Conservation (phyloP, 1,140 invertebrate genomes). For the Episyrphus balteatus region DNA sequence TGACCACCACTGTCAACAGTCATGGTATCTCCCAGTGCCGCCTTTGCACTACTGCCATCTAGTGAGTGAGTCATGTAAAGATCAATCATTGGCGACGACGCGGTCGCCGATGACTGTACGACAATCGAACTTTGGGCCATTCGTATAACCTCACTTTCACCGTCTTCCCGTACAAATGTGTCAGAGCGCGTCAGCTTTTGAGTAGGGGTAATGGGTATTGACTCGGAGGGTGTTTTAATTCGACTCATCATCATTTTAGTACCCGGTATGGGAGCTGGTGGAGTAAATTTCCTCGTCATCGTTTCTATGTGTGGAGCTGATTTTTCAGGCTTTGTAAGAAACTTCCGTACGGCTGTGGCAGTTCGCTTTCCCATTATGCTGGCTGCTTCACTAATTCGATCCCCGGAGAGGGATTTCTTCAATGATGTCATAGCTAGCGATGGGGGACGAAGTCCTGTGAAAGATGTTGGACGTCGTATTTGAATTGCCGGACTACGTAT, state of each 20-base stretch:
- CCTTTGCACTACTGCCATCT: too few species aligned
- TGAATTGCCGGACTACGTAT: conserved; percentile 5
- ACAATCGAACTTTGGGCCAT: too few species aligned
- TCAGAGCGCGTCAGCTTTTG: conserved; percentile 22
- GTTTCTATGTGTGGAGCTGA: not conserved
- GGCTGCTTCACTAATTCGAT: conserved; percentile 22
- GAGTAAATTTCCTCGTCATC: not conserved
- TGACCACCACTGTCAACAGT: not conserved
- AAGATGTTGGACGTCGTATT: conserved; percentile 3
- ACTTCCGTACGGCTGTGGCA: conserved; percentile 7
- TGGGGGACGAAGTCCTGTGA: conserved; percentile 5
- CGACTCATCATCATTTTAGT: conserved; percentile 10
- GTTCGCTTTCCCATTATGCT: conserved; percentile 17
- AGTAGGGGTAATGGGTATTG: conserved; percentile 15
- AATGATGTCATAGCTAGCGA: conserved; percentile 3
- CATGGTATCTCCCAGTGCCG: not conserved
- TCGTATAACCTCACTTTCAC: conserved; percentile 2
- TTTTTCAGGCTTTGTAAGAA: conserved; percentile 9
- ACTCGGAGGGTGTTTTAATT: conserved; percentile 13
- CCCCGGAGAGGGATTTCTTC: conserved; percentile 27
- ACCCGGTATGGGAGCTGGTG: not conserved
- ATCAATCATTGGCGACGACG: conserved; percentile 3
- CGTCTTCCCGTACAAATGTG: conserved; percentile 24
- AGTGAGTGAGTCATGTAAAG: too few species aligned
- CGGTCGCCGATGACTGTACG: conserved; percentile 1